Conservation (phyloP, 2,113 vertebrate genomes). For the Apteryx mantelli region DNA sequence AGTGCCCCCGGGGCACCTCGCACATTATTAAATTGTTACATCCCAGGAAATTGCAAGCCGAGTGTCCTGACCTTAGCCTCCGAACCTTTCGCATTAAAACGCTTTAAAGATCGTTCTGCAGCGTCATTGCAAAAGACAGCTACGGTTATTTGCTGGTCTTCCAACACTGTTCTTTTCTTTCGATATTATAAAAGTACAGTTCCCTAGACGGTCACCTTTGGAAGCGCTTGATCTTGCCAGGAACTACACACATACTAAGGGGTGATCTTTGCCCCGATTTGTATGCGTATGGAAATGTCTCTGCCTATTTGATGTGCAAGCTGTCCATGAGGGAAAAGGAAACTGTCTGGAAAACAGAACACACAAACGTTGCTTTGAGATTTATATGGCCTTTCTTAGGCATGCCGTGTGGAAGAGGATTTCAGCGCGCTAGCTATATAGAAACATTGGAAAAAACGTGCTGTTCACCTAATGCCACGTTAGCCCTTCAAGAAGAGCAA, state of each 20-base stretch:
- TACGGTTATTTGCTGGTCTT: neutral
- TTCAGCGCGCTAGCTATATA: neutral
- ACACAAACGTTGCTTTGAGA: neutral
- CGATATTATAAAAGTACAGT: neutral
- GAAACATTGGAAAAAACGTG: neutral
- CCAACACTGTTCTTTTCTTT: neutral
- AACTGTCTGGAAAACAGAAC: neutral
- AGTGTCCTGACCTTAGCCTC: neutral
- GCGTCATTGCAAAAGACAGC: neutral
- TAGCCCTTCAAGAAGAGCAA: neutral
- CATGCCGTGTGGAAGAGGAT: neutral
- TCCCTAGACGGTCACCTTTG: neutral
- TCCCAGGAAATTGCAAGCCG: neutral
- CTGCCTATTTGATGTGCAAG: neutral
- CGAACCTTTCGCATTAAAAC: neutral
- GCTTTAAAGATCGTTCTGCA: neutral
- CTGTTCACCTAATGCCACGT: neutral
- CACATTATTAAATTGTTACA: no score
- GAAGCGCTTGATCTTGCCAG: neutral
- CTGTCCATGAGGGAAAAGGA: neutral
- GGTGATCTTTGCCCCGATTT: neutral
- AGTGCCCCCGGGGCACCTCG: neutral
- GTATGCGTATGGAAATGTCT: neutral
- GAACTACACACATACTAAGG: neutral
- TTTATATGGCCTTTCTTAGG: neutral